These are phyloP conservation scores for Lasius fuliginosus DNA, from an alignment of 2,888 invertebrate genomes.

Conservation along the genomic window DNA sequence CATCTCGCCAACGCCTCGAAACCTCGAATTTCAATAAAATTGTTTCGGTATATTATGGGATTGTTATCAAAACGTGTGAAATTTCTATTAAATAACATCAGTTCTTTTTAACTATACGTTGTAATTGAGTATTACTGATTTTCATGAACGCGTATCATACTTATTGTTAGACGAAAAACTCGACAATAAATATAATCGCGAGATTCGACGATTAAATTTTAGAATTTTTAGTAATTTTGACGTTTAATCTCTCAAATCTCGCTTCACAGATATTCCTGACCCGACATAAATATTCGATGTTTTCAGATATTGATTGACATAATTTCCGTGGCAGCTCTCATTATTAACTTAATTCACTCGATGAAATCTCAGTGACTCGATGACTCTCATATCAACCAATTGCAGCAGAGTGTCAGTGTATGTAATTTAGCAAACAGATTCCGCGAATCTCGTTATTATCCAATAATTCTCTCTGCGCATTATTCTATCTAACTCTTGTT, in stretches of 20 bases:
- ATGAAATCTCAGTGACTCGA: background rate
- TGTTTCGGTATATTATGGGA: background rate
- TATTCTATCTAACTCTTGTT: conserved; percentile 3
- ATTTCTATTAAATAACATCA: conserved; percentile 23
- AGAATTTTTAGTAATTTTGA: background rate
- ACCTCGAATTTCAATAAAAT: conserved; percentile 16
- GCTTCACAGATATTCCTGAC: background rate
- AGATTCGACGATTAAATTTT: background rate
- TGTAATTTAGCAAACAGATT: conserved; percentile 28
- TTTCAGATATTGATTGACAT: conserved; percentile 15
- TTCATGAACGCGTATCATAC: background rate
- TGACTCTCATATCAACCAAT: background rate
- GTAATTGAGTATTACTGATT: background rate
- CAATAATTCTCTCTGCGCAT: conserved; percentile 31
- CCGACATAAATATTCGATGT: background rate
- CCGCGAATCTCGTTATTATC: conserved; percentile 27
- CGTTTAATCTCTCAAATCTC: background rate
- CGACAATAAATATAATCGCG: background rate
- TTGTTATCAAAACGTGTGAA: conserved; percentile 16
- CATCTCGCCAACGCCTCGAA: conserved; percentile 9
- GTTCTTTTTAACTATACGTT: conserved; percentile 1
- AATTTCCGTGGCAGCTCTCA: background rate
- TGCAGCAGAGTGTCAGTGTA: background rate
- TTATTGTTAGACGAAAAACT: background rate
- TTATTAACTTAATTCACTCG: conserved; percentile 13